Base-by-base conservation (phyloP, 1,140 invertebrate species). In the Camponotus pennsylvanicus region DNA sequence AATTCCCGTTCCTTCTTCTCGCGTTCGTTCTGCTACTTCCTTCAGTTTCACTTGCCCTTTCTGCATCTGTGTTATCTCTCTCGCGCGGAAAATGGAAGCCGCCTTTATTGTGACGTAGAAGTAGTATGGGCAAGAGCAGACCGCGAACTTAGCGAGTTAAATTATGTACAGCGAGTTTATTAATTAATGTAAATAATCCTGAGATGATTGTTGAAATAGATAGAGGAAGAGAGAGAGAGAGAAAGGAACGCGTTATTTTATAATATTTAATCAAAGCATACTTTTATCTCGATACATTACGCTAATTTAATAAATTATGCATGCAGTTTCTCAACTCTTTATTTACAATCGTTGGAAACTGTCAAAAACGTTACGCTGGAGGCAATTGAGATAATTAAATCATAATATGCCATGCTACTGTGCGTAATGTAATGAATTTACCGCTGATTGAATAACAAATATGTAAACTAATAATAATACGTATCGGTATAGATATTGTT, bases 31-130 rank as follows among this genome's bases (percentile, higher is more conserved):
- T 42, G 40, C 61, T 45, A 4, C 21, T 61, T 78, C 21, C 21
- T 78, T 85, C 69, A 73, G 77, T 77, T 85, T 77, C 49, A 85
- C 82, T 78, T 67, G 75, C 61, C 49, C 63, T 85, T 85, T 85
- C 57, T 76, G 18, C 49, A 37, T 27, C 34, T 34, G 84, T 34
- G 34, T 73, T 86, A 79, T 87, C 55, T 77, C 55, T 42, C 34
- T 42, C 66, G 73, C 27, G 18, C 73, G 66, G 80, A 57, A 63
- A 87, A 90, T 84, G 75, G 85, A 67, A 57, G 64, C 40, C 55
- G n/a, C 37, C 18, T 73, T 66, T 45, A 86, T 89, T 57, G 59
- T 49, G 42, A 55, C 4, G 18, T 49, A 45, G 7, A 82, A 82
- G 40, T 45, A 42, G 1, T 21, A 34, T 13, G 67, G 71, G 40